Conservation (phyloP, 2,888 invertebrate genomes). For the Pterobdella sp. region DNA sequence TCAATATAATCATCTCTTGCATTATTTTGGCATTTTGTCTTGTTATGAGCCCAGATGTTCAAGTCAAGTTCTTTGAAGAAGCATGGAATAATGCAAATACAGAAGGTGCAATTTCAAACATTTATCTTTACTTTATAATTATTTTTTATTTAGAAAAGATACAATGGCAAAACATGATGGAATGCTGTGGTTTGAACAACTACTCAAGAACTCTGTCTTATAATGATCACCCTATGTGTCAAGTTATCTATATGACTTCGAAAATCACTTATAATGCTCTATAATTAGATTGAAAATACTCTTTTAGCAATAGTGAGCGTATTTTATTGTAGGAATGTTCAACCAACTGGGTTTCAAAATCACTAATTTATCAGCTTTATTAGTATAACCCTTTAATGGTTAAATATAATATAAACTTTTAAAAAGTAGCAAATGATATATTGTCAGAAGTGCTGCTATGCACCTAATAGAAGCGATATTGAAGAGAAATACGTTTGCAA, state of each 20-base stretch:
- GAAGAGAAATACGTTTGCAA: background rate
- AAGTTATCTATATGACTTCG: background rate
- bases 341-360: no score
- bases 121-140: background rate
- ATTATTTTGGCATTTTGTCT: background rate
- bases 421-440: no score
- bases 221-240: conserved; percentile 17
- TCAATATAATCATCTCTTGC: background rate
- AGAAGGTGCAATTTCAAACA: background rate
- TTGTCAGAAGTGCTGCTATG: background rate
- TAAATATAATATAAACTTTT: no score
- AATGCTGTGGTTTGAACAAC: conserved; percentile 18
- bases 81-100: background rate
- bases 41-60: background rate
- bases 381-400: no score
- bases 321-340: no score
- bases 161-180: background rate
- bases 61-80: background rate
- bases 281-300: no score
- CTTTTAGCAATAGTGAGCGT: no score
- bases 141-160: background rate
- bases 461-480: background rate
- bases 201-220: background rate
- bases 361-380: no score
- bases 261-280: no score